Base-by-base conservation (phyloP, 2,113 vertebrate genomes). In the Podarcis muralis region DNA sequence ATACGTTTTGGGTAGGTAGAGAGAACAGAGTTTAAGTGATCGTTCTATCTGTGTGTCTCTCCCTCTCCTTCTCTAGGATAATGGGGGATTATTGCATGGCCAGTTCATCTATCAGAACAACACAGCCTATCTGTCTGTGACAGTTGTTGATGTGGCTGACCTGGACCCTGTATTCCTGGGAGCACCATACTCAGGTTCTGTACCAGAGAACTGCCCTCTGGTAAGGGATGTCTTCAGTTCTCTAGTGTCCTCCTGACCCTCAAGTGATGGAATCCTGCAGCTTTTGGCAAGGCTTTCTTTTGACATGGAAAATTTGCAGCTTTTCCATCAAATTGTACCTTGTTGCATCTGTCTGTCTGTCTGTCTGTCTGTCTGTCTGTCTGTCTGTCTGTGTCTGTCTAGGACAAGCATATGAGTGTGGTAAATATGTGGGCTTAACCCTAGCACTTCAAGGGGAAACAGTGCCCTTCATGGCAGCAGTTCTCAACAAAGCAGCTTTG, bases 81-180 rank as follows among this genome's bases (percentile, higher is more conserved):
- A 87, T 8, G 98, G 98, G 0, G 98, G 97, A 76, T 0, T 0
- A 0, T 92, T 94, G 74, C 0, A 22, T 5, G 0, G 8, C 3
- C 0, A 0, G 0, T 0, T 0, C 0, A 0, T 6, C 0, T 0
- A 5, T 78, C 89, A 62, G 15, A 97, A 89, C 25, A 96, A 69
- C 27, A 1, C 11, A 1, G 89, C 90, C 35, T 97, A 93, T 83
- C 94, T 97, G 81, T 96, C 97, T 78, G 86, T 99, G 43, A 96
- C 96, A 0, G 96, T 99, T 18, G 0, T 40, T 3, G 98, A 99
- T 32, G 57, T 97, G 69, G 77, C 98, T 23, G 96, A 99, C 88
- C 90, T 97, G 23, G 92, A 98, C 76, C 98, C 98, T 2, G 18
- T 90, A 84, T 99, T 99, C 91, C 13, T 97, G 18, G 93, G 92